Evolutionary conservation across 1,140 invertebrate genomes (phyloP).

Genomic region (Drosophila navojoa): DNA sequence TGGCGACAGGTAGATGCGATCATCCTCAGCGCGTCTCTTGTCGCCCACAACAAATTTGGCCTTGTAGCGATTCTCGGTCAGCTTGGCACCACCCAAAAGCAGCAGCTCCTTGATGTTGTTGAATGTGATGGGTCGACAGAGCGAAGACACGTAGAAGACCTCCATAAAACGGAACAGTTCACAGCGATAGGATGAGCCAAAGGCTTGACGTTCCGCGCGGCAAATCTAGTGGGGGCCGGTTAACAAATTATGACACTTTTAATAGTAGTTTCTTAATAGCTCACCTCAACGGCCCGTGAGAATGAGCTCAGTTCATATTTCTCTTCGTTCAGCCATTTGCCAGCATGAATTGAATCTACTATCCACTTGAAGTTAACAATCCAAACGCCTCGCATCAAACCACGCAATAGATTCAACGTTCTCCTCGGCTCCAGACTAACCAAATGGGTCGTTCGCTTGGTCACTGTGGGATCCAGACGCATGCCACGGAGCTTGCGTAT

Average conservation of each 20-base stretch:
- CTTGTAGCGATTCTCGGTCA: conserved; percentile 75
- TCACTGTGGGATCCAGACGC: conserved; percentile 84
- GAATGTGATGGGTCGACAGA: conserved; percentile 66
- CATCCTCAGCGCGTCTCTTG: conserved; percentile 56
- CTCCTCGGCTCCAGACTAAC: conserved; percentile 84
- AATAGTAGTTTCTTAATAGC: not conserved
- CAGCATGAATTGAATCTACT: conserved; percentile 83
- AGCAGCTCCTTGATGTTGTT: conserved; percentile 85
- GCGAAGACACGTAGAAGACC: conserved; percentile 83
- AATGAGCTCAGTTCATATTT: conserved; percentile 85
- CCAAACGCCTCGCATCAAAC: conserved; percentile 85
- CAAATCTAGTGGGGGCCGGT: conserved; percentile 74
- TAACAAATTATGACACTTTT: not conserved
- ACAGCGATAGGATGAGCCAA: conserved; percentile 84
- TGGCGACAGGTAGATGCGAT: conserved; percentile 82
- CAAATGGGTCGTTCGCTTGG: conserved; percentile 85
- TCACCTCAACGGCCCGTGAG: conserved; percentile 85
- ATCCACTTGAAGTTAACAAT: conserved; percentile 85
- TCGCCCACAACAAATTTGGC: conserved; percentile 85
- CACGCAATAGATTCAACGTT: conserved; percentile 86
- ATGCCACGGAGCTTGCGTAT: conserved; percentile 84
- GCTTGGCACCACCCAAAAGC: conserved; percentile 83
- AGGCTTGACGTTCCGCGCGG: conserved; percentile 84
- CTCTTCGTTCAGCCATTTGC: conserved; percentile 85
- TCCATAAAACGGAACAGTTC: conserved; percentile 85